Conservation (phyloP, 2,113 vertebrate species). For the Oryzias woworae region DNA sequence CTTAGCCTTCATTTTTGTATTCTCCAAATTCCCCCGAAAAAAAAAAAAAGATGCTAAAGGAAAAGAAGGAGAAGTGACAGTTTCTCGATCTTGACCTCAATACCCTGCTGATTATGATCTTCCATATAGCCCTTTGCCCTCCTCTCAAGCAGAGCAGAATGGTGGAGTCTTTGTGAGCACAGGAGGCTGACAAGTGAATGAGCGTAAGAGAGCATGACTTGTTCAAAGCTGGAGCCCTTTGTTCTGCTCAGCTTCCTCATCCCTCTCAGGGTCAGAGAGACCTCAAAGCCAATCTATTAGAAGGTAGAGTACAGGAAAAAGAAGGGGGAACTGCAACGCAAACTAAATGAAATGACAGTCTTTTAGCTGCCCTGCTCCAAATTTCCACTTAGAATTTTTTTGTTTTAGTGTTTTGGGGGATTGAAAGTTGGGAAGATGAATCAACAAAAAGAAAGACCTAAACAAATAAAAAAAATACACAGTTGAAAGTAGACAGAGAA, state of each 20-base stretch:
- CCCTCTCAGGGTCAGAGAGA: slow-evolving; percentile 42
- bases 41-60: background rate
- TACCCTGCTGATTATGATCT: slow-evolving; percentile 30
- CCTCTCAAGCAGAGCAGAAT: slow-evolving; percentile 5
- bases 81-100: slow-evolving; percentile 20
- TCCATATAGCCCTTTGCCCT: slow-evolving; percentile 35
- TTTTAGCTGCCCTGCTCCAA: slow-evolving; percentile 34
- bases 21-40: slow-evolving; percentile 15
- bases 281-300: slow-evolving; percentile 61
- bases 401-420: background rate
- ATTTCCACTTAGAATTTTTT: background rate
- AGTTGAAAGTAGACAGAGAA: background rate
- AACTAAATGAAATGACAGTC: slow-evolving; percentile 36
- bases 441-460: background rate
- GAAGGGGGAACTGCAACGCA: slow-evolving; percentile 11
- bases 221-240: slow-evolving; percentile 59
- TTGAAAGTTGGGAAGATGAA: slow-evolving; percentile 7
- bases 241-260: slow-evolving; percentile 41
- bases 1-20: slow-evolving; percentile 48
- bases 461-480: background rate
- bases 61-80: background rate
- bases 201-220: slow-evolving; percentile 60
- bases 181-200: slow-evolving; percentile 17
- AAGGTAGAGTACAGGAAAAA: slow-evolving; percentile 25
- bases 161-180: slow-evolving; percentile 3